A percentile compares a stretch with the other conserved stretches of the same genome.
Evolutionary conservation across 1,140 invertebrate genomes (phyloP).

Genomic region (Diprion similis): DNA sequence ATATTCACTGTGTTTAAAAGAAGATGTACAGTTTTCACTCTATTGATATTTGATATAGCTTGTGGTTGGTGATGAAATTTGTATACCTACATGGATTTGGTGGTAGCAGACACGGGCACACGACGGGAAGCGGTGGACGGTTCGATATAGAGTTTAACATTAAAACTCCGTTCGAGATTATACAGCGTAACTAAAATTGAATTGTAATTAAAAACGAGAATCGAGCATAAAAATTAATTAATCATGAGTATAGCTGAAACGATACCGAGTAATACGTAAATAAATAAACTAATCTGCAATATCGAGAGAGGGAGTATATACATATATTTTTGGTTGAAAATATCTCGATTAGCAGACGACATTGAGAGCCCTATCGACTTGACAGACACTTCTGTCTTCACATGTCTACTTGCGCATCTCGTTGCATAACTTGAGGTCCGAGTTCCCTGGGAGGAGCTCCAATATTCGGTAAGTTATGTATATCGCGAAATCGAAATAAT

Average conservation of each 20-base stretch:
- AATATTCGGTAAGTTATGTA: constrained; percentile 44
- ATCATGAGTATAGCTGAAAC: too few relatives aligned
- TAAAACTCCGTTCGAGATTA: too few relatives aligned
- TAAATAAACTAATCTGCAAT: neutral
- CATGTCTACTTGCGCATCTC: constrained; percentile 46
- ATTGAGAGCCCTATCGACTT: constrained; percentile 38
- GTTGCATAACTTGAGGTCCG: constrained; percentile 49
- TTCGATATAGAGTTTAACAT: too few relatives aligned
- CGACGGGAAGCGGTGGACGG: too few relatives aligned
- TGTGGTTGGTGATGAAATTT: neutral
- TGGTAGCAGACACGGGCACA: too few relatives aligned
- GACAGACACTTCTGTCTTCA: constrained; percentile 49
- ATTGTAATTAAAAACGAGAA: too few relatives aligned
- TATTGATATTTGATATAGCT: neutral
- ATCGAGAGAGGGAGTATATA: neutral
- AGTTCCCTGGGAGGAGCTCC: constrained; percentile 50
- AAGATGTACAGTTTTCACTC: neutral
- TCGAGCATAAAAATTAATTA: too few relatives aligned
- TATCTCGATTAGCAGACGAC: constrained; percentile 45
- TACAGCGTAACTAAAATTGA: too few relatives aligned
- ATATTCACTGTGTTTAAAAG: too few relatives aligned
- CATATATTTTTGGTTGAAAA: neutral
- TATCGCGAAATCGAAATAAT: constrained; percentile 10
- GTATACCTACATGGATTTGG: too few relatives aligned
- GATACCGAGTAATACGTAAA: neutral